phyloP scores from a whole-genome alignment of 2,797 vertebrate genomes.

The Heterohyrax brucei region DNA sequence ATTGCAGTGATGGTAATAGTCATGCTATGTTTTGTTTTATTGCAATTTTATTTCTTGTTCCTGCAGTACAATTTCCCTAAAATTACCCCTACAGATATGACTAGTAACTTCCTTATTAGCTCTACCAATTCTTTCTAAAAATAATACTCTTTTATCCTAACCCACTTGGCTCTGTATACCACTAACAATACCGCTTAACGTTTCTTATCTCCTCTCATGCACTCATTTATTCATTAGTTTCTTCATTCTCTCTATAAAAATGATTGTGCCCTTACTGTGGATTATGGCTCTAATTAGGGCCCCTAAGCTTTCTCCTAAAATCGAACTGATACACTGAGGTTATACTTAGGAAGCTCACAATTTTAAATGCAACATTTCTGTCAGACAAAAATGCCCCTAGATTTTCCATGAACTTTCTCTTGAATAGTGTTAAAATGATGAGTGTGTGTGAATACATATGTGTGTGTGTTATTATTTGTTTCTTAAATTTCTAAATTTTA shows the following conservation, averaged over 20 bases:
- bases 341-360: neutral
- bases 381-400: neutral
- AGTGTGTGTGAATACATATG: neutral
- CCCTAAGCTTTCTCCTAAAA: neutral
- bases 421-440: too few species aligned
- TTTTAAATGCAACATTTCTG: neutral
- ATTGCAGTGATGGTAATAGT: neutral
- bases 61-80: neutral
- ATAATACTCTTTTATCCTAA: neutral
- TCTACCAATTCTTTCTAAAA: neutral
- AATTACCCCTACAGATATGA: neutral
- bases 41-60: constrained; percentile 5
- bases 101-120: neutral
- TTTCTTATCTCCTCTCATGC: neutral
- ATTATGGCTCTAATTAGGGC: neutral
- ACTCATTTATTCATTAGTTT: constrained; percentile 48
- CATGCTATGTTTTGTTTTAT: constrained; percentile 58
- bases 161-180: neutral
- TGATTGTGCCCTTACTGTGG: neutral
- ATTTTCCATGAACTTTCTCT: neutral
- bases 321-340: neutral
- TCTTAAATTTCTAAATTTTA: neutral
- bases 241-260: neutral
- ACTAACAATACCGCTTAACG: neutral
- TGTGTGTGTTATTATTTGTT: neutral